Conservation (phyloP, 2,888 invertebrate species). For the Therioaphis trifolii region DNA sequence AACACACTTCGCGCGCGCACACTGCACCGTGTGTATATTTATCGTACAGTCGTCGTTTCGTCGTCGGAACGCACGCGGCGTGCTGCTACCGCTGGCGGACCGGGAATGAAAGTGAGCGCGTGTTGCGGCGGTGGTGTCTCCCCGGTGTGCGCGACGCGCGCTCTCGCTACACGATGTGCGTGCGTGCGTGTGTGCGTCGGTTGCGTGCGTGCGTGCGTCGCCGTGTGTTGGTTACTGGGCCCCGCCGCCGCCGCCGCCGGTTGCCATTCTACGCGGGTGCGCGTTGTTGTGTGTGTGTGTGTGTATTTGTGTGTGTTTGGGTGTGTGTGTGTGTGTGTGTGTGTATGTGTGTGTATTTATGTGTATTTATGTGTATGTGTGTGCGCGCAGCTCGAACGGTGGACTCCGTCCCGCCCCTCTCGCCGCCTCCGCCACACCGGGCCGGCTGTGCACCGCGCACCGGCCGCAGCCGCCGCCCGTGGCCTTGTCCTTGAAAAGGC, state of each 20-base stretch:
- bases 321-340: background rate
- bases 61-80: constrained; percentile 61
- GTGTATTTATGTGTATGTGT: too few relatives aligned
- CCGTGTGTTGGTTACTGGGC: constrained; percentile 27
- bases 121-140: constrained; percentile 59
- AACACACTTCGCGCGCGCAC: constrained; percentile 43
- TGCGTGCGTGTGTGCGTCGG: background rate
- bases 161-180: background rate
- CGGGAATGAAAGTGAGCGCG: constrained; percentile 62
- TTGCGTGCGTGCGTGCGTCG: constrained; percentile 25
- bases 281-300: background rate
- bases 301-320: too few relatives aligned
- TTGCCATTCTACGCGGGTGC: constrained; percentile 6
- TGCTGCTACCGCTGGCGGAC: constrained; percentile 62
- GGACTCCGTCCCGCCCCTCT: constrained; percentile 1
- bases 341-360: background rate
- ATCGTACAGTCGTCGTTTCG: background rate
- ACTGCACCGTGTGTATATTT: constrained; percentile 25
- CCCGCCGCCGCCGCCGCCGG: constrained; percentile 10
- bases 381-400: background rate
- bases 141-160: constrained; percentile 38
- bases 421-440: background rate
- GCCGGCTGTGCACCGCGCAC: constrained; percentile 40
- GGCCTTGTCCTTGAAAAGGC: constrained; percentile 63
- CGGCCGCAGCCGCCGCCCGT: constrained; percentile 56